These are phyloP conservation scores for Periophthalmus modestus DNA, from an alignment of 2,113 vertebrate genomes.

Conservation along the genomic window DNA sequence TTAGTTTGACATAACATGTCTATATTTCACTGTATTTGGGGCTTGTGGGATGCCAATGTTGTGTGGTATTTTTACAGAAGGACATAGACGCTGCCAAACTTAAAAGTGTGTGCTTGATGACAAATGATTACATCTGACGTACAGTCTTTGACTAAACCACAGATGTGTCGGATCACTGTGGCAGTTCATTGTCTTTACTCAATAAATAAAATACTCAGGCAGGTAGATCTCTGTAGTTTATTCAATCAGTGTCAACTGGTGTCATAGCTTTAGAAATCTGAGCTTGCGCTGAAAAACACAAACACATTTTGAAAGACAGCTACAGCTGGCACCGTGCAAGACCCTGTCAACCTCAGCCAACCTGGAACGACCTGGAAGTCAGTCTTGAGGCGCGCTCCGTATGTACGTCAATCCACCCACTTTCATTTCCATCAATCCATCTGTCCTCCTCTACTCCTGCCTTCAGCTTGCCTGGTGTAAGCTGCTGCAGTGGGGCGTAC, in stretches of 20 bases:
- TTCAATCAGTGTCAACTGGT: slow-evolving; percentile 38
- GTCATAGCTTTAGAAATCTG: slow-evolving; percentile 30
- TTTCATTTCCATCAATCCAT: slow-evolving; percentile 65
- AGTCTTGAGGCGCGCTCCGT: slow-evolving; percentile 43
- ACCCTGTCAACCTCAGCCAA: slow-evolving; percentile 49
- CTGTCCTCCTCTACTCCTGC: slow-evolving; percentile 61
- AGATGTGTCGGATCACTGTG: slow-evolving; percentile 22
- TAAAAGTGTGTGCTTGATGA: slow-evolving; percentile 3
- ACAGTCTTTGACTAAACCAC: slow-evolving; percentile 1
- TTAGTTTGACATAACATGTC: slow-evolving; percentile 3
- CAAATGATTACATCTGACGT: slow-evolving; percentile 3
- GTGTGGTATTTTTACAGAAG: neutral
- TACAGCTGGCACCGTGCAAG: slow-evolving; percentile 33
- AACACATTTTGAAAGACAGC: slow-evolving; percentile 43
- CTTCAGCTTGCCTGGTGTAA: slow-evolving; percentile 66
- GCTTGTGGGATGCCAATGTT: neutral
- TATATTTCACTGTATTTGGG: slow-evolving; percentile 2
- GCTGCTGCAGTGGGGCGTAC: slow-evolving; percentile 62
- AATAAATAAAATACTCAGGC: slow-evolving; percentile 22
- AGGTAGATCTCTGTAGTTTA: slow-evolving; percentile 17
- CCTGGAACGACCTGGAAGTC: slow-evolving; percentile 51
- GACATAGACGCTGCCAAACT: neutral
- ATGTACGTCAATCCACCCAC: slow-evolving; percentile 60
- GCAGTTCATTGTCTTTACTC: slow-evolving; percentile 22
- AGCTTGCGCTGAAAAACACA: slow-evolving; percentile 32